These are phyloP conservation scores for Cataglyphis hispanica DNA, from an alignment of 1,140 invertebrate genomes.

Conservation along the genomic window DNA sequence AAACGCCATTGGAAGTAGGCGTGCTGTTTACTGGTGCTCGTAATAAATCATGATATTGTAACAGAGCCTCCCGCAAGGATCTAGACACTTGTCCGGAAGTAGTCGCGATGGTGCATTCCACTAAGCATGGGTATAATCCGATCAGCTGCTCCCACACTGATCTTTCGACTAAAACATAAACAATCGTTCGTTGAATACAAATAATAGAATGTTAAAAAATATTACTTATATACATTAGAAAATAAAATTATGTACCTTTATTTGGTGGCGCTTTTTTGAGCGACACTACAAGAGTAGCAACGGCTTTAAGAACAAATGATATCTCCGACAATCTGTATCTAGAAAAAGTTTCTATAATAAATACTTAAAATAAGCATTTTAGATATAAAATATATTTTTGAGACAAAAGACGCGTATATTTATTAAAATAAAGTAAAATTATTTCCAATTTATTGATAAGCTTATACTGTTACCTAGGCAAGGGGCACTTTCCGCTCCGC, in stretches of 20 bases:
- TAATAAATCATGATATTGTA: conserved; percentile 95
- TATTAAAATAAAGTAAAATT: background rate
- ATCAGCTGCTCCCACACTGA: conserved; percentile 97
- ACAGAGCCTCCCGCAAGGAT: conserved; percentile 94
- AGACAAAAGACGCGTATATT: background rate
- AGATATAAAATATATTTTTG: background rate
- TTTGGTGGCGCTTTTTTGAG: conserved; percentile 96
- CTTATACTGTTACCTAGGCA: conserved; percentile 91
- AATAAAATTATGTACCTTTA: conserved; percentile 89
- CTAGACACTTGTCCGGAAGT: conserved; percentile 92
- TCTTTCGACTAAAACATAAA: conserved; percentile 90
- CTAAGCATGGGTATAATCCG: conserved; percentile 95
- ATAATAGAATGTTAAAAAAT: background rate
- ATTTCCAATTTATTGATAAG: background rate
- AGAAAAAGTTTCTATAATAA: conserved; percentile 82
- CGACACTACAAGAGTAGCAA: conserved; percentile 96
- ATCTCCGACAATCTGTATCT: conserved; percentile 98
- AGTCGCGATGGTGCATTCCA: conserved; percentile 94
- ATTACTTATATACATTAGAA: background rate
- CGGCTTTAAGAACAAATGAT: conserved; percentile 98
- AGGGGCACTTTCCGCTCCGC: conserved; percentile 95
- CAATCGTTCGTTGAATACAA: conserved; percentile 28
- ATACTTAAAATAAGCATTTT: conserved; percentile 64
- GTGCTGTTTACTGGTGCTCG: conserved; percentile 88
- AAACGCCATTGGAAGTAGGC: conserved; percentile 84